These are phyloP conservation scores for Oceanodroma tethys DNA, from an alignment of 2,113 vertebrate genomes.

Conservation along the genomic window DNA sequence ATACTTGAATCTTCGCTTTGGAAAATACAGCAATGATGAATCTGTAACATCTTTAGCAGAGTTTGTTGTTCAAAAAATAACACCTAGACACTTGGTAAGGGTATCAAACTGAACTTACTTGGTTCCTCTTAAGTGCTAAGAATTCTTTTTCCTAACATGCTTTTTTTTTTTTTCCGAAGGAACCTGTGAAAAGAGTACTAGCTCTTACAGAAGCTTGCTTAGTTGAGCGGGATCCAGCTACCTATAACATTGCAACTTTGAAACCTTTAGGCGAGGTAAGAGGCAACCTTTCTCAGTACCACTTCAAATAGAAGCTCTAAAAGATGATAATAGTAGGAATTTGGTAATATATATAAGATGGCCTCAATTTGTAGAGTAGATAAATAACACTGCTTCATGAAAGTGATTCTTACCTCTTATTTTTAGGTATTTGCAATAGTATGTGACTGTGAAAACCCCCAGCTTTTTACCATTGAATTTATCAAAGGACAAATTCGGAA, in stretches of 20 bases:
- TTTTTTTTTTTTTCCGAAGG: constrained; percentile 73
- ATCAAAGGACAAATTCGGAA: constrained; percentile 95
- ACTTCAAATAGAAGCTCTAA: background rate
- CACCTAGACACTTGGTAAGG: constrained; percentile 89
- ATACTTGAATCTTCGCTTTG: constrained; percentile 88
- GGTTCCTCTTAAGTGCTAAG: background rate
- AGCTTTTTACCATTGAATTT: constrained; percentile 95
- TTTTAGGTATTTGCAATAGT: constrained; percentile 94
- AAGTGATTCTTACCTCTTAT: background rate
- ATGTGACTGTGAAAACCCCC: constrained; percentile 93
- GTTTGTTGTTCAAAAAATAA: constrained; percentile 96
- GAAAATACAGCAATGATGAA: constrained; percentile 95
- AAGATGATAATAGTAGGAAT: background rate
- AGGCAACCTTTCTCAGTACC: background rate
- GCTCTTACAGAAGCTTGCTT: constrained; percentile 95
- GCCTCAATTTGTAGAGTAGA: background rate
- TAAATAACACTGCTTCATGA: background rate
- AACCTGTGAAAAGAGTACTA: constrained; percentile 90
- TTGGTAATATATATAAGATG: background rate
- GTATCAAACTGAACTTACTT: background rate
- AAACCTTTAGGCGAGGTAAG: constrained; percentile 96
- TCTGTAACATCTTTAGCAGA: constrained; percentile 96
- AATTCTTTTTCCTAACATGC: background rate
- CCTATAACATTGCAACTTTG: constrained; percentile 95
- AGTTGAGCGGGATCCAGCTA: constrained; percentile 94